Base-by-base conservation (phyloP, 2,113 vertebrate genomes). In the Chionomys nivalis region DNA sequence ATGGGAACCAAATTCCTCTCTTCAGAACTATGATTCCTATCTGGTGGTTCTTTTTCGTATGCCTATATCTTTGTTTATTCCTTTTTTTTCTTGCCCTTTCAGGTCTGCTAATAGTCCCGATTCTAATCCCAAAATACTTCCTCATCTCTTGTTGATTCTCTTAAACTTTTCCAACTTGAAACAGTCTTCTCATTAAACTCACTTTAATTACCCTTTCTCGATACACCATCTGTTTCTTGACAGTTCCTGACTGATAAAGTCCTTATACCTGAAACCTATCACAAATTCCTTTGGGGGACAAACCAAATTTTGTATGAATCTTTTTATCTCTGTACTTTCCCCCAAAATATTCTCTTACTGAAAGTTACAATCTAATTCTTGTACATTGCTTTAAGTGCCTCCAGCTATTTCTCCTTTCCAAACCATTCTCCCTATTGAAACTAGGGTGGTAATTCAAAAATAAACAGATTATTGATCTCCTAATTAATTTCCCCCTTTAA, bases 101-200 rank as follows among this genome's bases (percentile, higher is more conserved):
- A 7, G 0, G 23, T 73, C 26, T 33, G 47, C 10, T 70, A 49
- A 75, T 13, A 68, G 31, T 39, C 65, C 77, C 17, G 19, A 66
- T 39, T 90, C 26, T 87, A 13, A 8, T 72, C 49, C n/a, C 36
- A 21, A 21, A 21, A 4, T 17, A 39, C 14, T 66, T 42, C 9
- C 42, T 14, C 55, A 5, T 65, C 44, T 58, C 26, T 76, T 94
- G 3, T 31, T 77, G 55, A 65, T 94, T 81, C 24, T 94, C 65
- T 88, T 79, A 88, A 93, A 49, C 26, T 85, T 94, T 90, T 79
- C 31, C 42, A 91, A 83, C 47, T 36, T 92, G 33, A 89, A 86
- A 82, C 6, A 79, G 31, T 81, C 10, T 96, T 19, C 52, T 73
- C n/a, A 3, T 78, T 90, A 88, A 94, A 76, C 13, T 87, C 33